Evolutionary conservation across 2,113 vertebrate species (phyloP).

Genomic region (Dasyprocta punctata): DNA sequence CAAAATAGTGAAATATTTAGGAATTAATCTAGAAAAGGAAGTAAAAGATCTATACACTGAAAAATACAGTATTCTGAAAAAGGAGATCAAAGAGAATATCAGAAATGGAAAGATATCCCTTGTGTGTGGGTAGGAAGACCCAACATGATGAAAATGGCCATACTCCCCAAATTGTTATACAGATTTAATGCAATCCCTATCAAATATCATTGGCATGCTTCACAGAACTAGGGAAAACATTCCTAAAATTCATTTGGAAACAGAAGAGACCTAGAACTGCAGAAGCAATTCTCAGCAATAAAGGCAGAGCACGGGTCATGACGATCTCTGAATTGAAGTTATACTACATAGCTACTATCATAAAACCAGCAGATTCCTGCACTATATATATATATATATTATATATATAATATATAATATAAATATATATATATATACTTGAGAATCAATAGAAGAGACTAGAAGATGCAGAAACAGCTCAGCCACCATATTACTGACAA

Average conservation of each 20-base stretch:
- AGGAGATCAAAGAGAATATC: neutral
- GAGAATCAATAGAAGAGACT: neutral
- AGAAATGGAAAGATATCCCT: neutral
- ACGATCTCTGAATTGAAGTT: neutral
- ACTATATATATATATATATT: too few species aligned
- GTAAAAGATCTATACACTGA: neutral
- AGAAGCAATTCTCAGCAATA: too few species aligned
- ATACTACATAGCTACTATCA: neutral
- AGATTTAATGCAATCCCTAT: neutral
- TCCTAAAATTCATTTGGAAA: neutral
- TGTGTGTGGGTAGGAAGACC: neutral
- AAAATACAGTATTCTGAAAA: neutral
- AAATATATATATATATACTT: too few species aligned
- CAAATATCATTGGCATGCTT: neutral
- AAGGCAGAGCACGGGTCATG: too few species aligned
- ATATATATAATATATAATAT: too few species aligned
- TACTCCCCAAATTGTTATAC: neutral
- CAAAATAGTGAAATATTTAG: neutral
- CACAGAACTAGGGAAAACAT: neutral
- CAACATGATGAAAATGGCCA: neutral
- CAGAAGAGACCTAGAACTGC: too few species aligned
- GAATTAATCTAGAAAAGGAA: neutral
- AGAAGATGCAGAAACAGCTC: neutral
- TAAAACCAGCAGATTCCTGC: neutral
- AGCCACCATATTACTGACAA: neutral